phyloP scores from a whole-genome alignment of 1,140 invertebrate species.

The Drosophila bipectinata region DNA sequence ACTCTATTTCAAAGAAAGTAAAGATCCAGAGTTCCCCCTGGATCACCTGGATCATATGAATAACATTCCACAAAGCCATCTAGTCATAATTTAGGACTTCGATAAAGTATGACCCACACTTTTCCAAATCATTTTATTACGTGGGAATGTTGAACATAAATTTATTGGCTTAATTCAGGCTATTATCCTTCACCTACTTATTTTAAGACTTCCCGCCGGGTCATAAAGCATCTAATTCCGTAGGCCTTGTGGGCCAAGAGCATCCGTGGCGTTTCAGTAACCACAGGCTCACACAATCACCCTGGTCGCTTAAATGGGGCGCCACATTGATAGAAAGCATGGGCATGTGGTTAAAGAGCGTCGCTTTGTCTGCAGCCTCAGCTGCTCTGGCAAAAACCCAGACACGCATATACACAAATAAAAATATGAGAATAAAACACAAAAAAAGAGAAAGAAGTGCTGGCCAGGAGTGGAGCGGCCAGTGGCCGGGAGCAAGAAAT shows the following conservation, averaged over 20 bases:
- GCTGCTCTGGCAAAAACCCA: constrained; percentile 12
- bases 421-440: constrained; percentile 2
- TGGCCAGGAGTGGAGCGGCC: background rate
- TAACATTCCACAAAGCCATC: no score
- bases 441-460: constrained; percentile 14
- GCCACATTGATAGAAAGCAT: constrained; percentile 34
- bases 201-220: background rate
- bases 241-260: background rate
- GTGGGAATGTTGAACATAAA: background rate
- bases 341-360: constrained; percentile 35
- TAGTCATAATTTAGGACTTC: no score
- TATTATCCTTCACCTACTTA: constrained; percentile 21
- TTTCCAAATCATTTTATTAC: background rate
- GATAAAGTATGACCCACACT: constrained; percentile 1
- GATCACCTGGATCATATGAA: no score
- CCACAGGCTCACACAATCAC: constrained; percentile 24
- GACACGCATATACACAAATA: background rate
- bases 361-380: constrained; percentile 58
- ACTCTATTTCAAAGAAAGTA: no score
- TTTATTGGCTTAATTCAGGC: background rate
- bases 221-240: constrained; percentile 12
- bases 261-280: constrained; percentile 49
- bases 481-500: constrained; percentile 50
- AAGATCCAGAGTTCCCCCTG: no score
- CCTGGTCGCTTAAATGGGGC: constrained; percentile 54